A percentile compares a stretch with the other conserved stretches of the same genome.
These are phyloP conservation scores for Hipparchia sbordonii DNA, from an alignment of 2,888 invertebrate genomes.

Conservation along the genomic window DNA sequence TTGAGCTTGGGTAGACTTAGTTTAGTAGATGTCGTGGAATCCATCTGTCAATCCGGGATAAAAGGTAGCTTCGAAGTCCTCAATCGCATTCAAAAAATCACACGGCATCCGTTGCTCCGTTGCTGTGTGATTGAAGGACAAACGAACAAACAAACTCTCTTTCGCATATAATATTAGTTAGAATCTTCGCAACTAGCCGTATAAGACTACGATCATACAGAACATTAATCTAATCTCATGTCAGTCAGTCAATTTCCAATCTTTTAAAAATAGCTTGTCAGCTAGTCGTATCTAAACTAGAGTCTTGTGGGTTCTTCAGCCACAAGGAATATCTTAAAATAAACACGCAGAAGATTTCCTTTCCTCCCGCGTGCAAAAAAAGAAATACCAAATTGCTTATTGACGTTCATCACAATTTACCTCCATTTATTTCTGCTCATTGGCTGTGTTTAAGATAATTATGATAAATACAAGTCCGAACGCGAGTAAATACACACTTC, in stretches of 20 bases:
- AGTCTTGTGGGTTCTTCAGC: not conserved
- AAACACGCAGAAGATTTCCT: conserved; percentile 8
- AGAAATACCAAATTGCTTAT: conserved; percentile 16
- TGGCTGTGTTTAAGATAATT: conserved; percentile 36
- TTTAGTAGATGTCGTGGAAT: too few species aligned
- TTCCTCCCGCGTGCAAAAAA: conserved; percentile 1
- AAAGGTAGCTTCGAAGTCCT: too few species aligned
- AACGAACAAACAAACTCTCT: too few species aligned
- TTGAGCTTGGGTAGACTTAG: too few species aligned
- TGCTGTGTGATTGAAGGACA: too few species aligned
- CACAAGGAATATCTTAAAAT: conserved; percentile 10
- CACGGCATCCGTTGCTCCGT: too few species aligned
- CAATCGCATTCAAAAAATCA: too few species aligned
- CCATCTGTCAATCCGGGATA: too few species aligned
- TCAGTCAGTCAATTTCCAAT: not conserved
- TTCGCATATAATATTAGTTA: too few species aligned
- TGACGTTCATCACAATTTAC: conserved; percentile 25
- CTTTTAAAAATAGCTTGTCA: not conserved
- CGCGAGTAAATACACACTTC: conserved; percentile 22
- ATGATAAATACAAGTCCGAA: conserved; percentile 35
- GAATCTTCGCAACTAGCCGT: not conserved
- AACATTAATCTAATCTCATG: not conserved
- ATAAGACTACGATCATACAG: not conserved
- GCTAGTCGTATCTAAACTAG: not conserved
- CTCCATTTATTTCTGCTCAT: conserved; percentile 31